A percentile compares a stretch with the other conserved stretches of the same genome.
phyloP scores from a whole-genome alignment of 2,888 invertebrate genomes.

The Candidula unifasciata region DNA sequence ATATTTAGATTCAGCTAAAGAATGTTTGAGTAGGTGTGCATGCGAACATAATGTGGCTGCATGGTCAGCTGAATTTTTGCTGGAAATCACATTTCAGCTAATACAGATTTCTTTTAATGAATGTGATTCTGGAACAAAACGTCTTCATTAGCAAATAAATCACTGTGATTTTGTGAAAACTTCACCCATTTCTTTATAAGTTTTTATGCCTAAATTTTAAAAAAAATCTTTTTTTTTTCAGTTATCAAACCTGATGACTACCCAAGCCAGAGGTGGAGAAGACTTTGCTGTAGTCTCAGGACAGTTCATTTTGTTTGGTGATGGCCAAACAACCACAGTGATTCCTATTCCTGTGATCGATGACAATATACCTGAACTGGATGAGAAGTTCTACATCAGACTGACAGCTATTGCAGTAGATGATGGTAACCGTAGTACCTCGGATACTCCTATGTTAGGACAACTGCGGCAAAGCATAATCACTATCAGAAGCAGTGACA shows the following conservation, averaged over 20 bases:
- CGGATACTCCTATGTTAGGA: slow-evolving; percentile 69
- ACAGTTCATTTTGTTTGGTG: slow-evolving; percentile 63
- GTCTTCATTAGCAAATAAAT: no score
- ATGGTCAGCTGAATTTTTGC: no score
- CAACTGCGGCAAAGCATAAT: slow-evolving; percentile 61
- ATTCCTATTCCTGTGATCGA: slow-evolving; percentile 69
- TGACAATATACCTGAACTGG: slow-evolving; percentile 73
- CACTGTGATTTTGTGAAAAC: no score
- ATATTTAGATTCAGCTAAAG: no score
- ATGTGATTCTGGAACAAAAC: no score
- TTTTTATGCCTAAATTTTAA: neutral
- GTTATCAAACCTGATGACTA: slow-evolving; percentile 63
- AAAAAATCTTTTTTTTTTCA: slow-evolving; percentile 41
- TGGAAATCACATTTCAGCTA: no score
- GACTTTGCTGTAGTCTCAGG: slow-evolving; percentile 68
- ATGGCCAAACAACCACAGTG: slow-evolving; percentile 63
- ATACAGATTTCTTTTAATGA: no score
- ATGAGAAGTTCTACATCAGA: slow-evolving; percentile 68
- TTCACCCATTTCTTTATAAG: no score
- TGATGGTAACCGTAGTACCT: slow-evolving; percentile 57
- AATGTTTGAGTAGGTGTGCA: no score
- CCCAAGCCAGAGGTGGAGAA: slow-evolving; percentile 65
- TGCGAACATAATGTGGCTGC: no score
- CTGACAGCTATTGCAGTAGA: slow-evolving; percentile 66
- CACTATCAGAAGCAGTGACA: slow-evolving; percentile 71